These are phyloP conservation scores for Phyllotreta striolata DNA, from an alignment of 2,888 invertebrate species.

Conservation along the genomic window DNA sequence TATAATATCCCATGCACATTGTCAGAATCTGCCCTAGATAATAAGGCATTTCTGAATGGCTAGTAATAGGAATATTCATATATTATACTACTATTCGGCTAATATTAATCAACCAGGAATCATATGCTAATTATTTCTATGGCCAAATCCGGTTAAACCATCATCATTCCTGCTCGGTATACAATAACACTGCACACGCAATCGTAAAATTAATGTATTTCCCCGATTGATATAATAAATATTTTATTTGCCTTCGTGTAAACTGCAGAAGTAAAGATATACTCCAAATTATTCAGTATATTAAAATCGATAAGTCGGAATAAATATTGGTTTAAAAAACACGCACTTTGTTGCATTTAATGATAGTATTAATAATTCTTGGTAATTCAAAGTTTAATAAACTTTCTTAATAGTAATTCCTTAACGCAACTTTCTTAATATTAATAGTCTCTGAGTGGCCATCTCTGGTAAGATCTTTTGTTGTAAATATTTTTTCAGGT, in stretches of 20 bases:
- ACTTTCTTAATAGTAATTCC: too few species aligned
- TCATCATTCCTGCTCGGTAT: background rate
- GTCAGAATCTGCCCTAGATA: conserved; percentile 1
- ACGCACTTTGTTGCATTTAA: too few species aligned
- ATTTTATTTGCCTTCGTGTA: conserved; percentile 11
- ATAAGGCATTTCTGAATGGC: conserved; percentile 8
- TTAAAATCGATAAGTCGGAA: too few species aligned
- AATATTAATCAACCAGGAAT: conserved; percentile 19
- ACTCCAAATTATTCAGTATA: too few species aligned
- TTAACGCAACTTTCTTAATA: too few species aligned
- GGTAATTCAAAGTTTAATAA: too few species aligned
- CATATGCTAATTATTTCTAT: conserved; percentile 18
- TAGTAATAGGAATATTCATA: conserved; percentile 1
- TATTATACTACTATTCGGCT: conserved; percentile 5
- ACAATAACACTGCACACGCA: conserved; percentile 5
- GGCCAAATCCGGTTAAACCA: conserved; percentile 15
- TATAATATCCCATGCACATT: background rate
- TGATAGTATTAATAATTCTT: too few species aligned
- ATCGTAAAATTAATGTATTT: conserved; percentile 25
- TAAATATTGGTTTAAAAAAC: too few species aligned
- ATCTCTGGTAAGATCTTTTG: too few species aligned
- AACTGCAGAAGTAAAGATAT: too few species aligned
- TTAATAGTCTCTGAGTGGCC: too few species aligned
- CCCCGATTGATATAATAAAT: conserved; percentile 17
- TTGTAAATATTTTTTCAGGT: too few species aligned